phyloP scores from a whole-genome alignment of 2,113 vertebrate species.

The Pagrus major region DNA sequence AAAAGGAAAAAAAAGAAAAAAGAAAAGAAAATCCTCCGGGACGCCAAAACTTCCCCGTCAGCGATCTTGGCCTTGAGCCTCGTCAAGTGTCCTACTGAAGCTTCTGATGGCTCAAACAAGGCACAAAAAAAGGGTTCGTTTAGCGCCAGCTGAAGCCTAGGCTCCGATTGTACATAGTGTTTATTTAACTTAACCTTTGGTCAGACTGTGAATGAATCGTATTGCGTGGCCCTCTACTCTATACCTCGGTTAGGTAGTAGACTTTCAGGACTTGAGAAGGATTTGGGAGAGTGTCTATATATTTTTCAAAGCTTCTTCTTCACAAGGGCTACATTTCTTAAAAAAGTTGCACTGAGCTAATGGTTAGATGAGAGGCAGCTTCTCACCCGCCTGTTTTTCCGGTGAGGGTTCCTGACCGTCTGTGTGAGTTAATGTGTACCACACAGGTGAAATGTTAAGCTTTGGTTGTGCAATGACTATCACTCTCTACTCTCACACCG shows the following conservation, averaged over 20 bases:
- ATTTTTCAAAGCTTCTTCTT: conserved; percentile 73
- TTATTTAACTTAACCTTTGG: conserved; percentile 66
- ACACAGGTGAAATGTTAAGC: conserved; percentile 62
- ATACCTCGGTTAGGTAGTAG: conserved; percentile 58
- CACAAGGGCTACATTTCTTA: conserved; percentile 78
- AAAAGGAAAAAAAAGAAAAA: too few relatives aligned
- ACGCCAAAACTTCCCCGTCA: conserved; percentile 61
- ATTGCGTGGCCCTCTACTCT: conserved; percentile 46
- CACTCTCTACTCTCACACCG: conserved; percentile 52
- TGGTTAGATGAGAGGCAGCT: conserved; percentile 34
- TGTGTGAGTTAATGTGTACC: conserved; percentile 57
- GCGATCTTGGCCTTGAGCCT: conserved; percentile 56
- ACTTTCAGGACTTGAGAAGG: conserved; percentile 51
- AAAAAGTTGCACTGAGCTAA: conserved; percentile 75
- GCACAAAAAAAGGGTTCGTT: conserved; percentile 49
- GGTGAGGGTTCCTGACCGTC: conserved; percentile 54
- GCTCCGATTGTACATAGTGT: conserved; percentile 71
- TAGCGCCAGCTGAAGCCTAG: conserved; percentile 41
- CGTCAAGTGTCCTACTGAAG: conserved; percentile 67
- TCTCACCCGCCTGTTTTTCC: conserved; percentile 36
- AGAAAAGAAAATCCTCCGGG: conserved; percentile 26
- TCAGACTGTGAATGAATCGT: conserved; percentile 73
- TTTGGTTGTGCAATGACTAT: conserved; percentile 71
- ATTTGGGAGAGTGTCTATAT: conserved; percentile 43
- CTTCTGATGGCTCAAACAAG: conserved; percentile 49